phyloP scores from a whole-genome alignment of 2,888 invertebrate species.

The Protonemura montana region DNA sequence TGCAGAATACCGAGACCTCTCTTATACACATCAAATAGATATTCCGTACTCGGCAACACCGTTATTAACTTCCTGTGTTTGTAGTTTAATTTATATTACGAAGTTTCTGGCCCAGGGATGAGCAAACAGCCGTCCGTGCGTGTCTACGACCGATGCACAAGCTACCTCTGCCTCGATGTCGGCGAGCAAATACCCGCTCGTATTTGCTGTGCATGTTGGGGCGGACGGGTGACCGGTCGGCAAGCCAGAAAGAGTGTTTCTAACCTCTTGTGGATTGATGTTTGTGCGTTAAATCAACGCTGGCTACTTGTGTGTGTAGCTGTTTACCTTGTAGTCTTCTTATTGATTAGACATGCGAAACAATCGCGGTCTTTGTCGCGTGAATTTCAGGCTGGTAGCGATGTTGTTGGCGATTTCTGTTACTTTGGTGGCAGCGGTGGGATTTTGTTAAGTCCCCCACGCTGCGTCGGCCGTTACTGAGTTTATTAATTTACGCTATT shows the following conservation, averaged over 20 bases:
- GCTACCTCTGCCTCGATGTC: not conserved
- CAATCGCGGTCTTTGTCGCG: not conserved
- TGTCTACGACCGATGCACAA: not conserved
- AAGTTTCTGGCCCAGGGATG: slow-evolving; percentile 35
- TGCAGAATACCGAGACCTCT: not conserved
- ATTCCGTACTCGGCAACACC: slow-evolving; percentile 35
- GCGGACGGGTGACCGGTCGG: no score
- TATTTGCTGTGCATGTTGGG: not conserved
- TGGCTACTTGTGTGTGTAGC: not conserved
- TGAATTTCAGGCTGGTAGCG: not conserved
- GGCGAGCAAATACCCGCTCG: not conserved
- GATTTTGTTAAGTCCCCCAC: not conserved
- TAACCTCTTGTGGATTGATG: not conserved
- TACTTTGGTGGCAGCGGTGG: not conserved
- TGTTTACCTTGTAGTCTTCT: not conserved
- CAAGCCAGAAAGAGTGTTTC: not conserved
- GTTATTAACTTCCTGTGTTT: slow-evolving; percentile 37
- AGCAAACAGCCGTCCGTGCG: slow-evolving; percentile 7
- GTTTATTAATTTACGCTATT: not conserved
- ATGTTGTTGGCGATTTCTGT: not conserved
- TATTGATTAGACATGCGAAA: not conserved
- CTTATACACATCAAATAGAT: not conserved
- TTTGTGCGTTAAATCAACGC: not conserved
- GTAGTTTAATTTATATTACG: slow-evolving; percentile 36
- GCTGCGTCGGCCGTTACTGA: not conserved